Conservation (phyloP, 2,888 invertebrate species). For the Gonocerus acuteangulatus region DNA sequence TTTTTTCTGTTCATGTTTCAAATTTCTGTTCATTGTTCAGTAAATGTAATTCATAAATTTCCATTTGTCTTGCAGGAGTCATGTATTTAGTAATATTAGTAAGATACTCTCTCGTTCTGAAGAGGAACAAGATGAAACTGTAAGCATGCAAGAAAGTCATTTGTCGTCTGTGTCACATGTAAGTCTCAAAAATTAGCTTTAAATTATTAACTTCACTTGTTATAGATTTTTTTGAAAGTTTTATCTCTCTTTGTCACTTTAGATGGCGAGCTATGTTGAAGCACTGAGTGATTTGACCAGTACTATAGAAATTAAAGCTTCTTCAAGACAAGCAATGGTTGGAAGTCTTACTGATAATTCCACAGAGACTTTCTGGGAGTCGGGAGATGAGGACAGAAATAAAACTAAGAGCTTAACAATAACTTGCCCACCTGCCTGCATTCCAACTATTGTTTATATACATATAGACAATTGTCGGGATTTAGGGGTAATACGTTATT, state of each 20-base stretch:
- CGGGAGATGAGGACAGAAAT: conserved; percentile 91
- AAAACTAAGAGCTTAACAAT: conserved; percentile 80
- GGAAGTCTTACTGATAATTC: conserved; percentile 86
- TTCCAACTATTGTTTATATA: conserved; percentile 69
- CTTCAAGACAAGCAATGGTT: conserved; percentile 89
- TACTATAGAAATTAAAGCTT: conserved; percentile 73
- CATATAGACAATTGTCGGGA: conserved; percentile 94
- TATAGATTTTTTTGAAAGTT: neutral
- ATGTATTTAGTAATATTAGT: conserved; percentile 92
- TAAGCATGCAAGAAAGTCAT: conserved; percentile 54
- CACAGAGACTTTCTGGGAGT: conserved; percentile 98
- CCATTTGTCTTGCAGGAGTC: conserved; percentile 55
- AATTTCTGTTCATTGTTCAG: no score
- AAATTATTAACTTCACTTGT: no score
- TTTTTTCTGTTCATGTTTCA: no score
- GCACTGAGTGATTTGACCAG: conserved; percentile 65
- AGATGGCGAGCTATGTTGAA: conserved; percentile 51
- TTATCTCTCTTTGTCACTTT: neutral
- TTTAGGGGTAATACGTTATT: conserved; percentile 57
- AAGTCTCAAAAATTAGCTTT: conserved; percentile 12
- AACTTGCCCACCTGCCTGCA: conserved; percentile 54
- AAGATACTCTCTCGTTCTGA: conserved; percentile 89
- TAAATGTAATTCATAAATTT: no score
- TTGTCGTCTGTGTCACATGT: conserved; percentile 46
- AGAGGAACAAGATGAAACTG: conserved; percentile 58